Evolutionary conservation across 2,113 vertebrate species (phyloP), one percentile per base, ranked within the genome.

Genomic region (Catharus fuscescens): DNA sequence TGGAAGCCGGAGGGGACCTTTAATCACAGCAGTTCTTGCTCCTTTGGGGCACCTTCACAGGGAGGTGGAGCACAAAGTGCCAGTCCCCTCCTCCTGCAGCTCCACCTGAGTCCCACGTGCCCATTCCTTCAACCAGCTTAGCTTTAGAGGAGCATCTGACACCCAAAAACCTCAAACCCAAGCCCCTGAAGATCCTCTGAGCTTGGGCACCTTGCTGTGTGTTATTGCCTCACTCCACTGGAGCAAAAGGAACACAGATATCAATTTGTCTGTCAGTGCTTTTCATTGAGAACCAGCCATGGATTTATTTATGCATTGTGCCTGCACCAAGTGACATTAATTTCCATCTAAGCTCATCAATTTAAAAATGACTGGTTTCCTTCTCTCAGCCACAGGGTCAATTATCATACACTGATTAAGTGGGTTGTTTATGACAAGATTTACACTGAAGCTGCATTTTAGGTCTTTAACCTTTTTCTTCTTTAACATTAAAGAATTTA

Each of bases 281-380:
- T 57, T 57, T 44, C 28, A 26, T 1, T 53, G 82, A 54, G 79
- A 65, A 88, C 28, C 59, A 88, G 62, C 8, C 47, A 62, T 8
- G 17, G 73, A 76, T 81, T 82, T 88, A 67, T 74, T 81, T 77
- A 85, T 62, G 52, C 56, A 48, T 23, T 44, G 28, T 67, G 88
- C 53, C 64, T 60, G 45, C 40, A 86, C 16, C 44, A 92, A 79
- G 78, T 42, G n/a, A 64, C 42, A 71, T 72, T 79, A 67, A 92
- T 73, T 86, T 90, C 50, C 56, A 84, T 77, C 76, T 92, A 80
- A 88, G 42, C 40, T 93, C 78, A 94, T 67, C 57, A 88, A 74
- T 14, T 82, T 66, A 87, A 70, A 97, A 87, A 80, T 85, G 80
- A 85, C 84, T 66, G 77, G 77, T 92, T 93, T 76, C 66, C 59